Conservation (phyloP, 2,113 vertebrate genomes). For the Apodemus sylvaticus region DNA sequence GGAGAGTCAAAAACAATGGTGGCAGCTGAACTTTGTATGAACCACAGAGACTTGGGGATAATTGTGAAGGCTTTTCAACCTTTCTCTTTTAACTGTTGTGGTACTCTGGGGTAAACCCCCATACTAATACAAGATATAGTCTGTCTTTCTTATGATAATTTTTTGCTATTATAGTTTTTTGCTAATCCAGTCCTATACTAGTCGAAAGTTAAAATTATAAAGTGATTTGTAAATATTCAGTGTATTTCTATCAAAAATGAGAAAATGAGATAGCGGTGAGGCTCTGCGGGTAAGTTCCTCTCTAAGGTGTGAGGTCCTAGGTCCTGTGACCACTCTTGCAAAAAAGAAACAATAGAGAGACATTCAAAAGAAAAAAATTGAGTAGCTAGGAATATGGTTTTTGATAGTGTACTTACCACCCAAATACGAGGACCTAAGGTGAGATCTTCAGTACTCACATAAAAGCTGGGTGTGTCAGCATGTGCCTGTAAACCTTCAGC, state of each 20-base stretch:
- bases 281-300: neutral
- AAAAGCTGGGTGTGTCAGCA: neutral
- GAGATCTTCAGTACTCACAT: too few relatives aligned
- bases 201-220: conserved; percentile 38
- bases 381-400: neutral
- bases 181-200: neutral
- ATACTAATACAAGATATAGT: neutral
- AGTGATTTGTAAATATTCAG: conserved; percentile 22
- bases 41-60: neutral
- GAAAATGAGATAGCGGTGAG: neutral
- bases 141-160: conserved; percentile 19
- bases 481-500: neutral
- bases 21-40: conserved; percentile 43
- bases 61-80: conserved; percentile 17
- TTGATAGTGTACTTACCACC: neutral
- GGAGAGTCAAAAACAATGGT: neutral
- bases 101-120: neutral
- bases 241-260: conserved; percentile 29
- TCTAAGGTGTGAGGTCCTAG: too few relatives aligned
- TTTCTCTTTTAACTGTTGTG: conserved; percentile 54
- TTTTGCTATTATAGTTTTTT: conserved; percentile 3
- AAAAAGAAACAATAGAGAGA: neutral
- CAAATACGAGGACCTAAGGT: neutral
- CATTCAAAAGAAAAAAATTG: neutral
- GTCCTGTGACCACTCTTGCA: neutral